Evolutionary conservation across 2,113 vertebrate species (phyloP), one percentile per base, ranked within the genome.

Genomic region (Callipepla squamata): DNA sequence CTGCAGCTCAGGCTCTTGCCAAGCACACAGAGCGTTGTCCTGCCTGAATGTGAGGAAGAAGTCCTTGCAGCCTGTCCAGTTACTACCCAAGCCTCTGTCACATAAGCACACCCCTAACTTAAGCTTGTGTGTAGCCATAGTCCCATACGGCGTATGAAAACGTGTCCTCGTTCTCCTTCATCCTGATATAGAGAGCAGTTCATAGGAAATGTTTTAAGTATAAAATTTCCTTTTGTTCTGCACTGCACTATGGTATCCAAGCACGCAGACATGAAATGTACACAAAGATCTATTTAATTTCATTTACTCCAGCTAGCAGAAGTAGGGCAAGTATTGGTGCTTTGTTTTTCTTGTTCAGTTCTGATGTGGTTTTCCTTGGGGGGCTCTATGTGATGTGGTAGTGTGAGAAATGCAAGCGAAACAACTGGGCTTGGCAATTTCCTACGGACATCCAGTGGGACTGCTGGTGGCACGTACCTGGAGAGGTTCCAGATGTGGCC

Each of bases 261-360:
- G 42, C 32, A 50, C 0, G 0, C 4, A 65, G 30, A 68, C 40
- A 38, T 22, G n/a, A 78, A 72, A 48, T 0, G 0, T 17, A 32
- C 4, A 22, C 22, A n/a, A 84, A 73, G 21, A 30, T 50, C 20
- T 70, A 6, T 26, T 75, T 42, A 13, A 65, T 42, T 78, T 67
- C 4, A 18, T 75, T 78, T 12, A 57, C 45, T 82, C 7, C 42
- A 75, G 5, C 34, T 80, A 53, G 47, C 19, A 59, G 42, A 75
- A 70, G 7, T 30, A 79, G 58, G 36, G 25, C 36, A 66, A 62
- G 30, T 16, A 22, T 19, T 80, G 20, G 25, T 51, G 18, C 23
- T 67, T 66, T 36, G 0, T 6, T 76, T 45, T 34, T 12, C 13
- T 48, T 57, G 11, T 48, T 93, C 11, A 58, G 20, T 55, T 91